Evolutionary conservation across 30 jellyfish, hydroid and myxozoan species (phyloP), one percentile per base, ranked within the genome.

Genomic region (Morbakka virulenta): DNA sequence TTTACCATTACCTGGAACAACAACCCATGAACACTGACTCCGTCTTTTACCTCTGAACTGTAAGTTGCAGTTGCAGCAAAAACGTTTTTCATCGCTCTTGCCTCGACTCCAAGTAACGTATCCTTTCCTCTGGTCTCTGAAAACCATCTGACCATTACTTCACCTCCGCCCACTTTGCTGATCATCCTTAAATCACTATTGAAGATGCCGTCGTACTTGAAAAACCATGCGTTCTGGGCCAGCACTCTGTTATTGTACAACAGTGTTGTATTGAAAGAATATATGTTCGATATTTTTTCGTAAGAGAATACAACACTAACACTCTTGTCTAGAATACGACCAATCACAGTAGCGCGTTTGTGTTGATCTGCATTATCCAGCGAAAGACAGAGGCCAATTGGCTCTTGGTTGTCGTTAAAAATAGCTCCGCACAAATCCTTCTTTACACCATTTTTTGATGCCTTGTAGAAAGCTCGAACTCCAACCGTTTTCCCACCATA

Each of bases 201-300:
- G 84, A 83, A 79, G 79, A 76, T 41, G 83, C 81, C 84, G 32
- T 76, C 71, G 95, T 73, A 93, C 26, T 66, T 57, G 63, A 93
- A 68, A 22, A 82, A 24, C 93, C 69, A 64, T 4, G 88, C 33
- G 72, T 92, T 76, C 87, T 72, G 69, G 74, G 52, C 49, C 52
- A 81, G 62, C 2, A 71, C 89, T 62, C 82, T 85, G 66, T 72
- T 29, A 77, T 93, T 93, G 94, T 71, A 93, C 29, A 32, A 35
- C 28, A 81, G 73, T 3, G 82, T 29, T 35, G 96, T 74, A 2
- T 65, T 76, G 6, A 87, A 72, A 27, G 82, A 88, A 64, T 81
- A 34, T 27, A 53, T 30, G 23, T 75, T 85, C 23, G 78, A 70
- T 31, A 75, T 33, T 32, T 76, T 69, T 29, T 85, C 69, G 53